phyloP scores from a whole-genome alignment of 2,113 vertebrate genomes.

The Psittacus erithacus region DNA sequence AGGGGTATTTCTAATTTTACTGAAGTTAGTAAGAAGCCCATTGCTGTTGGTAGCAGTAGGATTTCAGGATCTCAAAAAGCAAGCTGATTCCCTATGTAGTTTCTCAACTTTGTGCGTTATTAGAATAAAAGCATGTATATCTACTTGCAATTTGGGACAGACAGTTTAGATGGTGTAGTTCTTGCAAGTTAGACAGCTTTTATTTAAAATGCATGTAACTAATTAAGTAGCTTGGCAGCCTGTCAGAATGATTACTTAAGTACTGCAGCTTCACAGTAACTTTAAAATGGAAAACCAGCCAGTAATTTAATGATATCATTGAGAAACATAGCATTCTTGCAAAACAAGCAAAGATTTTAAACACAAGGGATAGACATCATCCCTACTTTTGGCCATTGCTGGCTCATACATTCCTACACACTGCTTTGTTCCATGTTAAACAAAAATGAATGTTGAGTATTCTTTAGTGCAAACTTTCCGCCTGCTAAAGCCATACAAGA shows the following conservation, averaged over 20 bases:
- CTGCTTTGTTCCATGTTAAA: conserved; percentile 7
- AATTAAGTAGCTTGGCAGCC: conserved; percentile 60
- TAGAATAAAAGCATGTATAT: background rate
- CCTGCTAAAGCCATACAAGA: background rate
- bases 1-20: background rate
- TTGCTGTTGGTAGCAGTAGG: background rate
- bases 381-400: conserved; percentile 9
- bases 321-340: conserved; percentile 31
- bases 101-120: background rate
- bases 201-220: background rate
- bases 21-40: background rate
- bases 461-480: background rate
- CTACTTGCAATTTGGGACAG: background rate
- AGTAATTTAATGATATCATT: conserved; percentile 42
- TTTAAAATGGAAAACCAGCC: conserved; percentile 58
- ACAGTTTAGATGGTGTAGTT: background rate
- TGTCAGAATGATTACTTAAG: conserved; percentile 26
- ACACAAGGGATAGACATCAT: background rate
- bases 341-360: conserved; percentile 18
- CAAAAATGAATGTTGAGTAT: background rate
- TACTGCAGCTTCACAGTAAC: conserved; percentile 11
- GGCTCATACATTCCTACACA: background rate
- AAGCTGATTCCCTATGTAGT: background rate
- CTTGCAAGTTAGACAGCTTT: conserved; percentile 12
- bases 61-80: background rate